phyloP scores from a whole-genome alignment of 2,888 invertebrate genomes.

The Diogma glabrata region DNA sequence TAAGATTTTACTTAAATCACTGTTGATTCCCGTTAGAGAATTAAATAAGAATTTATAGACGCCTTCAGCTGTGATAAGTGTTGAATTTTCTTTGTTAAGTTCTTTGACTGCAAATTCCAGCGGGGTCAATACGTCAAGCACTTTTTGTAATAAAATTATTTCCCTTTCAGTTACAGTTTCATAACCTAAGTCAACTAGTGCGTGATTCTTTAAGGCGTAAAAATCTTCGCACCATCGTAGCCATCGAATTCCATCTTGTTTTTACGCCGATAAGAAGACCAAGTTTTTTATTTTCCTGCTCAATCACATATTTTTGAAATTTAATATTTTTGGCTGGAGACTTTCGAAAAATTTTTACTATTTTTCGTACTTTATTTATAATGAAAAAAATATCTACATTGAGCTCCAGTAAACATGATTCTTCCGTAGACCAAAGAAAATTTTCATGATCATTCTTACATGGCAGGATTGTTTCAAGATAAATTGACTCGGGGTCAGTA shows the following conservation, averaged over 20 bases:
- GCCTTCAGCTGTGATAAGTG: slow-evolving; percentile 1
- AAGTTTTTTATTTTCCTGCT: slow-evolving; percentile 10
- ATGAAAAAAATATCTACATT: no score
- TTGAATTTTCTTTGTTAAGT: neutral
- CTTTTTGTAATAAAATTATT: neutral
- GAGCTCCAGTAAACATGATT: neutral
- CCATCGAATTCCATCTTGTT: slow-evolving; percentile 9
- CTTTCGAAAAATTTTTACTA: neutral
- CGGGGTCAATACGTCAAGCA: neutral
- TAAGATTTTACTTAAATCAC: neutral
- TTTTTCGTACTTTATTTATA: slow-evolving; percentile 9
- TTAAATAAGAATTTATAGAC: slow-evolving; percentile 6
- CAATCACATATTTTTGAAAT: slow-evolving; percentile 8
- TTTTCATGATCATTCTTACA: neutral
- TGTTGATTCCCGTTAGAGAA: slow-evolving; percentile 1
- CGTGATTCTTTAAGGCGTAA: slow-evolving; percentile 3
- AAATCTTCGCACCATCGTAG: slow-evolving; percentile 5
- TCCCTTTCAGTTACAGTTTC: neutral
- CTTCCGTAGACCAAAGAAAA: slow-evolving; percentile 5
- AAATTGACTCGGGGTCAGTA: slow-evolving; percentile 1
- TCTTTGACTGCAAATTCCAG: neutral
- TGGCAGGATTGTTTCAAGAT: neutral
- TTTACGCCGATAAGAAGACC: slow-evolving; percentile 7
- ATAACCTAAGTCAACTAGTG: neutral
- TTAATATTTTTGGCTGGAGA: slow-evolving; percentile 9